phyloP scores from a whole-genome alignment of 2,113 vertebrate species.

The Canis aureus region DNA sequence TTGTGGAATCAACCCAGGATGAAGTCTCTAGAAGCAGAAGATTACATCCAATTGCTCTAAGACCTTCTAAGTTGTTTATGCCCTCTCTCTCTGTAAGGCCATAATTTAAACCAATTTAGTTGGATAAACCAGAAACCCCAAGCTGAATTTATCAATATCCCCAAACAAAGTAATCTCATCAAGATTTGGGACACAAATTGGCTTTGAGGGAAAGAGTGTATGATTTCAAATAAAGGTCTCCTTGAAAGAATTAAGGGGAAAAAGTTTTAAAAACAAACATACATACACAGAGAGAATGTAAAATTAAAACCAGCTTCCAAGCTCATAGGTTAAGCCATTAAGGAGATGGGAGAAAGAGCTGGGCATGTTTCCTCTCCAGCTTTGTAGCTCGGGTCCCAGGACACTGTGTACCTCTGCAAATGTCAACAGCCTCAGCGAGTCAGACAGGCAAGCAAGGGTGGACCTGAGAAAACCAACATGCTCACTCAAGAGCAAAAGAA shows the following conservation, averaged over 20 bases:
- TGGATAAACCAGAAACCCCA: slow-evolving; percentile 55
- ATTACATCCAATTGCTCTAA: slow-evolving; percentile 23
- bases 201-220: slow-evolving; percentile 10
- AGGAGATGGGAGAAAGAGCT: background rate
- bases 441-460: background rate
- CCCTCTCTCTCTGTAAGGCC: slow-evolving; percentile 6
- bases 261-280: slow-evolving; percentile 63
- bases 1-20: slow-evolving; percentile 1
- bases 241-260: slow-evolving; percentile 55
- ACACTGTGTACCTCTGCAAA: background rate
- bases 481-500: background rate
- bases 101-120: slow-evolving; percentile 67
- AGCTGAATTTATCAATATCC: slow-evolving; percentile 66
- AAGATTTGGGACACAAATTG: slow-evolving; percentile 51
- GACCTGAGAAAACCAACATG: background rate
- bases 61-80: slow-evolving; percentile 17
- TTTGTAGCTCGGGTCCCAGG: background rate
- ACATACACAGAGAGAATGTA: slow-evolving; percentile 34
- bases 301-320: slow-evolving; percentile 75
- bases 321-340: slow-evolving; percentile 35
- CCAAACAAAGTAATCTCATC: slow-evolving; percentile 69
- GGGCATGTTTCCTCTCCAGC: slow-evolving; percentile 32
- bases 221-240: slow-evolving; percentile 66
- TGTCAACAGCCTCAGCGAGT: background rate
- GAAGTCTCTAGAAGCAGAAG: slow-evolving; percentile 24